These are phyloP conservation scores for Tinamus major DNA, from an alignment of 2,797 vertebrate species.

Conservation along the genomic window DNA sequence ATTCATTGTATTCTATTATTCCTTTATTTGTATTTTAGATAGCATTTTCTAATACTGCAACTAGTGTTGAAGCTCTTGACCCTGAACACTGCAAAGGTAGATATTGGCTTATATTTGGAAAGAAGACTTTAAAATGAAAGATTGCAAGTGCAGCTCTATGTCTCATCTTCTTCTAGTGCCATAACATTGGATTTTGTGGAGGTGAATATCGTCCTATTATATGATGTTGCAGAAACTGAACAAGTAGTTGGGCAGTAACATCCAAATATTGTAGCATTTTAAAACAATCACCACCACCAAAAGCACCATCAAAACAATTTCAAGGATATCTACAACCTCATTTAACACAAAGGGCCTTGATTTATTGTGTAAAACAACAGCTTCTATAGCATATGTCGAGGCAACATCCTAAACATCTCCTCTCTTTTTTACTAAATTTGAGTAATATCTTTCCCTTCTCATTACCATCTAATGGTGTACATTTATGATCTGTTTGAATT, in stretches of 20 bases:
- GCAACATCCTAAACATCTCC: not conserved
- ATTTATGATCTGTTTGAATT: constrained; percentile 25
- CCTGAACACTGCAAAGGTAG: not conserved
- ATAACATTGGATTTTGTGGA: not conserved
- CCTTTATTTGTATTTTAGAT: not conserved
- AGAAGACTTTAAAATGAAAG: not conserved
- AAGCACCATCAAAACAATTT: not conserved
- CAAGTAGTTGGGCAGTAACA: not conserved
- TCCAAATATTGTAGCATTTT: not conserved
- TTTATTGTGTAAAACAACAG: not conserved
- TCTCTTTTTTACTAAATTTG: not conserved
- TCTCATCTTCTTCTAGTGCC: not conserved
- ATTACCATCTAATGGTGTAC: not conserved
- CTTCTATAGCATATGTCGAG: not conserved
- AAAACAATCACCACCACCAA: not conserved
- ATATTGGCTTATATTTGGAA: not conserved
- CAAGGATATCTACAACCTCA: not conserved
- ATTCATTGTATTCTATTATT: not conserved
- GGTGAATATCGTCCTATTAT: not conserved
- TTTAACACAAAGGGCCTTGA: not conserved
- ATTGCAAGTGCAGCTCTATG: not conserved
- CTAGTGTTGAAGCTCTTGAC: not conserved
- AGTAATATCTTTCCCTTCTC: not conserved
- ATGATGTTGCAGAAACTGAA: not conserved
- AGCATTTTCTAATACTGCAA: not conserved